Evolutionary conservation across 2,113 vertebrate genomes (phyloP).

Genomic region (Daubentonia madagascariensis): DNA sequence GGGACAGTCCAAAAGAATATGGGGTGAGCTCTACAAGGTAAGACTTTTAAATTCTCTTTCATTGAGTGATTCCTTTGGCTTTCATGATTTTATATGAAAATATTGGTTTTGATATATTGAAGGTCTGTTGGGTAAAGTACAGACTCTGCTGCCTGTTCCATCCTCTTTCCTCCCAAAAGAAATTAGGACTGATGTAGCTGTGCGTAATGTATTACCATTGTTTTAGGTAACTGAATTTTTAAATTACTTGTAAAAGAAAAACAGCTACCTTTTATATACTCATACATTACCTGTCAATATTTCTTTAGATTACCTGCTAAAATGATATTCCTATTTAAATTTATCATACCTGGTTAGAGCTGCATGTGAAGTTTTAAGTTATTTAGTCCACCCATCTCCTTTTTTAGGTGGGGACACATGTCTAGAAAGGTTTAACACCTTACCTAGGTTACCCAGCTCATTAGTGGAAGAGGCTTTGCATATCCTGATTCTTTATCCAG

Average conservation of each 20-base stretch:
- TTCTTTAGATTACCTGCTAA: conserved; percentile 1
- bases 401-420: background rate
- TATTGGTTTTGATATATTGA: background rate
- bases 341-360: background rate
- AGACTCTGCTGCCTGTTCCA: background rate
- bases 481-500: background rate
- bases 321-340: background rate
- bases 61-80: background rate
- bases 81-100: background rate
- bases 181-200: background rate
- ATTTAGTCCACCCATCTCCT: background rate
- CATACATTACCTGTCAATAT: background rate
- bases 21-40: conserved; percentile 99
- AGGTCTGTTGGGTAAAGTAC: background rate
- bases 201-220: background rate
- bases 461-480: background rate
- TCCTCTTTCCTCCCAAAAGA: background rate
- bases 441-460: background rate
- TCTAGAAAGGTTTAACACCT: background rate
- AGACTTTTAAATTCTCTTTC: background rate
- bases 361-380: background rate
- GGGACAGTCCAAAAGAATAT: conserved; percentile 97
- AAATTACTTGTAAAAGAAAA: background rate
- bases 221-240: conserved; percentile 32
- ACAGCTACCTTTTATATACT: background rate